Evolutionary conservation across 2,888 invertebrate genomes (phyloP), one percentile per base, ranked within the genome.

Genomic region (Epistrophe eligans): DNA sequence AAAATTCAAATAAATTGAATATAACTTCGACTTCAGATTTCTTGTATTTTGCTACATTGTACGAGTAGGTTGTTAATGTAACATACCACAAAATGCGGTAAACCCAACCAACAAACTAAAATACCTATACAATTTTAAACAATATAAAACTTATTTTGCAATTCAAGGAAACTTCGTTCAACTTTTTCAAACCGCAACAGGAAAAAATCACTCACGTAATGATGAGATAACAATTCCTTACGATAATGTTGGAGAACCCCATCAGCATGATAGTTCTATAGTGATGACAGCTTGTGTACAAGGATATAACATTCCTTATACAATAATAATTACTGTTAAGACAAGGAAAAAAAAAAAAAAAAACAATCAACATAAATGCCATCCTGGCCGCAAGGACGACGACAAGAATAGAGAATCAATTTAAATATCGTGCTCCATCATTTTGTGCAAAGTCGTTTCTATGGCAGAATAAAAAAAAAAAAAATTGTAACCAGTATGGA

Each of bases 361-460:
- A 66, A 66, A 66, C 48, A 66, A 48, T 66, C 48, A 28, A n/a
- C 24, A 28, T 38, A 24, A 24, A n/a, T 17, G 11, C 19, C 48
- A 45, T 35, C 32, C 15, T 48, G 9, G 17, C 55, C 45, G 15
- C 66, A 70, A 55, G 19, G 28, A 77, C 43, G 28, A 77, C 43
- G 60, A 50, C 58, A 35, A 50, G 60, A 77, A 77, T 17, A 58
- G 11, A 9, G 24, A 77, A 62, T 77, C 77, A 77, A 77, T 77
- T 77, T 70, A 50, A 77, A 60, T 52, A 62, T 60, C 40, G 17
- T 62, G 45, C 60, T 77, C 40, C 62, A 62, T 77, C 32, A 77
- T 60, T 48, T 58, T 32, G 3, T 40, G 17, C 38, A 24, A 32
- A 72, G 43, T 45, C 24, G 24, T 64, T 52, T 60, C 40, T 52